These are phyloP conservation scores for Tragelaphus scriptus DNA, from an alignment of 2,113 vertebrate species.

Conservation along the genomic window DNA sequence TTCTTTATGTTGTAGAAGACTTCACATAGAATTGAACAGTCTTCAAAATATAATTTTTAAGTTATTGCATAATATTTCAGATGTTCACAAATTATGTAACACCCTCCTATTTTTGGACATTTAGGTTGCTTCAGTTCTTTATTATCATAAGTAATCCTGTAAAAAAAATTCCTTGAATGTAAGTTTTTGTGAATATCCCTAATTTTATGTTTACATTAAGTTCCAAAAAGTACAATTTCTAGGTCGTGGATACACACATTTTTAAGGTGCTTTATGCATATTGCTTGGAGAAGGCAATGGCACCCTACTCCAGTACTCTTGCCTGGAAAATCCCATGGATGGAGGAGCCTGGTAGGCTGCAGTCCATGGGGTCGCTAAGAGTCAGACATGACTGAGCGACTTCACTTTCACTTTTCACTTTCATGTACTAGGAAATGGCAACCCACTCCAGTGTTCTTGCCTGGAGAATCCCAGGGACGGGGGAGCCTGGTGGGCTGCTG, in stretches of 20 bases:
- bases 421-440: no score
- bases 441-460: no score
- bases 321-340: no score
- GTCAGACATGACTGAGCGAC: no score
- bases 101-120: background rate
- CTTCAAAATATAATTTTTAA: constrained; percentile 27
- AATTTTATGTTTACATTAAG: constrained; percentile 18
- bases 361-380: no score
- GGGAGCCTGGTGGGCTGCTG: no score
- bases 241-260: background rate
- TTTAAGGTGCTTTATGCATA: background rate
- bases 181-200: background rate
- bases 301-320: no score
- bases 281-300: no score
- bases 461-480: no score
- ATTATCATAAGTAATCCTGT: background rate
- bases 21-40: background rate
- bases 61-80: background rate
- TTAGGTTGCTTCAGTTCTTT: background rate
- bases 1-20: background rate
- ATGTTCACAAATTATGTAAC: background rate
- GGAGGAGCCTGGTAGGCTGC: no score
- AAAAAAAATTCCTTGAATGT: background rate
- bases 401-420: no score
- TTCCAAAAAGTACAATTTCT: background rate